Percentiles rank a stretch among this genome's conserved stretches.
phyloP scores from a whole-genome alignment of 2,113 vertebrate species.

The Silurus asotus region DNA sequence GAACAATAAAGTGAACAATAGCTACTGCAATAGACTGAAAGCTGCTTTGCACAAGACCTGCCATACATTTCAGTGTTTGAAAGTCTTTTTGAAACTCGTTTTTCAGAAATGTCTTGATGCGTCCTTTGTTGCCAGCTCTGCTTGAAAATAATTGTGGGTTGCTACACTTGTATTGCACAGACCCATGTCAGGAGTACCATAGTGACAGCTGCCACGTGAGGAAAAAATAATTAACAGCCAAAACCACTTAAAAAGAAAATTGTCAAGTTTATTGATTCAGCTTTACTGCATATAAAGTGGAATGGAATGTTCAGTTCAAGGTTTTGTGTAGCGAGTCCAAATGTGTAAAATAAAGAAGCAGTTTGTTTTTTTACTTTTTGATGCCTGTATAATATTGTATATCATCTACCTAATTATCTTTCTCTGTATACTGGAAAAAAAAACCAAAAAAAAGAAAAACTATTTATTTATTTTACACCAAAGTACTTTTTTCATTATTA shows the following conservation, averaged over 20 bases:
- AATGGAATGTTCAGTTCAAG: slow-evolving; percentile 7
- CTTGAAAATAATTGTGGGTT: slow-evolving; percentile 50
- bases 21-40: slow-evolving; percentile 16
- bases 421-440: not conserved
- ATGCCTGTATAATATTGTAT: not conserved
- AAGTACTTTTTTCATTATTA: not conserved
- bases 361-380: not conserved
- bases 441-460: too few relatives aligned
- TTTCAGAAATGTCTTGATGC: slow-evolving; percentile 45
- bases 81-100: slow-evolving; percentile 31
- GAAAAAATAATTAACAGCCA: not conserved
- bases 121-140: slow-evolving; percentile 46
- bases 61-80: slow-evolving; percentile 36
- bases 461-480: not conserved
- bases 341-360: not conserved
- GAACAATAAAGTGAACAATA: slow-evolving; percentile 32
- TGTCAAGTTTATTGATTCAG: slow-evolving; percentile 46
- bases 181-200: slow-evolving; percentile 14
- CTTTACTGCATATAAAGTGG: slow-evolving; percentile 31
- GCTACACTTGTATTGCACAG: slow-evolving; percentile 38
- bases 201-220: slow-evolving; percentile 40
- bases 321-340: not conserved
- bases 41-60: slow-evolving; percentile 34
- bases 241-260: slow-evolving; percentile 42
- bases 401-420: not conserved